Evolutionary conservation across 2,888 invertebrate genomes (phyloP).

Genomic region (Trachelus stipa): DNA sequence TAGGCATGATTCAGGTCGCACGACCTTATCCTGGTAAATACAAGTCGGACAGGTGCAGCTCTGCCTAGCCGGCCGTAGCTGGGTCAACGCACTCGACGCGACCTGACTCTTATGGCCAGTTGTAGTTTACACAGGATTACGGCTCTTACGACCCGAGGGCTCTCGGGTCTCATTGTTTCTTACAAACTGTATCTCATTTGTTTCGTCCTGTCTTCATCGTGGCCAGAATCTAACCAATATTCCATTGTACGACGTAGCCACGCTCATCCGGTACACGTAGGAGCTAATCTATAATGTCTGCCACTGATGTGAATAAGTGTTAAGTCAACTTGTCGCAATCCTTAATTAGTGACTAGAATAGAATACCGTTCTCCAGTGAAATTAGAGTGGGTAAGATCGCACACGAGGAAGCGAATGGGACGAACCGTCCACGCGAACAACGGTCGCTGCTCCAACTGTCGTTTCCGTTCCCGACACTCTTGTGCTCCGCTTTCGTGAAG

Average conservation of each 20-base stretch:
- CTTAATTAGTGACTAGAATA: neutral
- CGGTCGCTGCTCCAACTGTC: constrained; percentile 34
- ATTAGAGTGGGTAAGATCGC: neutral
- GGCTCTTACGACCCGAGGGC: neutral
- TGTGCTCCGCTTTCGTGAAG: constrained; percentile 31
- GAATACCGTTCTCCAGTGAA: neutral
- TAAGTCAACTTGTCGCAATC: neutral
- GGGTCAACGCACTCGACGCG: constrained; percentile 59
- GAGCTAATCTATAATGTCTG: neutral
- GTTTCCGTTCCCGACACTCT: neutral
- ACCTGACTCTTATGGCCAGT: constrained; percentile 21
- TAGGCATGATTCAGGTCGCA: constrained; percentile 45
- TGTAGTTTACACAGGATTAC: neutral
- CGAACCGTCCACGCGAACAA: neutral
- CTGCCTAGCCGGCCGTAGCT: constrained; percentile 57
- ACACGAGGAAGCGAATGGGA: neutral
- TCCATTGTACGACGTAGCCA: neutral
- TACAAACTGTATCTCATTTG: neutral
- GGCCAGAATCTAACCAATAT: neutral
- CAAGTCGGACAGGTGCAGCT: constrained; percentile 54
- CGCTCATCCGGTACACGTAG: neutral
- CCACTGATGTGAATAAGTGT: neutral
- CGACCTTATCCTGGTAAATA: constrained; percentile 46
- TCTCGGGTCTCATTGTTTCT: neutral
- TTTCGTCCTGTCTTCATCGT: neutral